A percentile compares a stretch with the other conserved stretches of the same genome.
Evolutionary conservation across 2,797 vertebrate genomes (phyloP).

Genomic region (Alosa sapidissima): DNA sequence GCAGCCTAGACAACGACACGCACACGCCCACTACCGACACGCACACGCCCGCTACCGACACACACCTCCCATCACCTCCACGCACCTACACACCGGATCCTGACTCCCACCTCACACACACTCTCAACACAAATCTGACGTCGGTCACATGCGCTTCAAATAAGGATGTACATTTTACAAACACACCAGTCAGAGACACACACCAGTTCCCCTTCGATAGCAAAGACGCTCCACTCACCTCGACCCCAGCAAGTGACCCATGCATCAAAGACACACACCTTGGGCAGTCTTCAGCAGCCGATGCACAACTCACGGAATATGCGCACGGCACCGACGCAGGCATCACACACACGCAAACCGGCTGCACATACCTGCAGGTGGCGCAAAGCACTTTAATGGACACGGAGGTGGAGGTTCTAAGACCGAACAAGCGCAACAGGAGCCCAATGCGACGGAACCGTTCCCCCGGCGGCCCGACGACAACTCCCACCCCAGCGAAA

Average conservation of each 20-base stretch:
- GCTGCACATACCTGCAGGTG: not conserved
- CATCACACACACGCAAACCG: constrained; percentile 34
- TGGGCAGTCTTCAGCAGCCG: not conserved
- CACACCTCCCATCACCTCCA: not conserved
- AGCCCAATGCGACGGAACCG: constrained; percentile 16
- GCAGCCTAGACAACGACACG: constrained; percentile 62
- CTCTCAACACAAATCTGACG: not conserved
- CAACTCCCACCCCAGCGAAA: not conserved
- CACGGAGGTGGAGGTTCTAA: not conserved
- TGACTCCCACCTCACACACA: not conserved
- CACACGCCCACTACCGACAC: constrained; percentile 27
- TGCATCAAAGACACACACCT: not conserved
- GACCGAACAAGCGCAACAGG: not conserved
- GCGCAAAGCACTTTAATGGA: not conserved
- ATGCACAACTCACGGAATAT: not conserved
- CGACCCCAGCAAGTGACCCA: not conserved
- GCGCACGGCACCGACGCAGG: constrained; percentile 44
- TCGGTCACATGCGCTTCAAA: not conserved
- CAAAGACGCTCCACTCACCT: not conserved
- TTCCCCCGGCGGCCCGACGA: not conserved
- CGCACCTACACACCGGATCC: constrained; percentile 36
- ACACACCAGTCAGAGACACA: not conserved
- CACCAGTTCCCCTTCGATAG: not conserved
- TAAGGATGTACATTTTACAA: not conserved
- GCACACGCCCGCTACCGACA: not conserved